Conservation (phyloP, 1,140 invertebrate species). For the Saccostrea cuccullata region DNA sequence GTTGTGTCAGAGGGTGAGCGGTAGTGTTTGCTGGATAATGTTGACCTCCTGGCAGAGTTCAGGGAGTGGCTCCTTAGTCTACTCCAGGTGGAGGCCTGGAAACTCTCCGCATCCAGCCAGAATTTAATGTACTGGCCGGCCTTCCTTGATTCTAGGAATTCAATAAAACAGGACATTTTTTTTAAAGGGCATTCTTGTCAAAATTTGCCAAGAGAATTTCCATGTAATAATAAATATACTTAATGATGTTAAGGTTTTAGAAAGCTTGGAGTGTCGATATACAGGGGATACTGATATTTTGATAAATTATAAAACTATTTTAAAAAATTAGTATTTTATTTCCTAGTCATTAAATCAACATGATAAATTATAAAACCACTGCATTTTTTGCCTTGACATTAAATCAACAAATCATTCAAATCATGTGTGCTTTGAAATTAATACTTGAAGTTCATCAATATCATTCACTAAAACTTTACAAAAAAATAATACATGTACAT, state of each 20-base stretch:
- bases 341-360: no score
- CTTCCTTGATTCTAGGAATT: slow-evolving; percentile 85
- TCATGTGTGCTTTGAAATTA: no score
- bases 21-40: slow-evolving; percentile 50
- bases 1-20: slow-evolving; percentile 32
- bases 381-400: no score
- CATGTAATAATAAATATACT: no score
- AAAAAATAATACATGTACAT: no score
- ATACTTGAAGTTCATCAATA: no score
- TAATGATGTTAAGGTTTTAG: slow-evolving; percentile 83
- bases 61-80: slow-evolving; percentile 70
- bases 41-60: slow-evolving; percentile 64
- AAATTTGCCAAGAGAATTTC: slow-evolving; percentile 84
- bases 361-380: no score
- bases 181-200: slow-evolving; percentile 86
- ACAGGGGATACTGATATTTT: neutral
- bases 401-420: no score
- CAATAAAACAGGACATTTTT: slow-evolving; percentile 87
- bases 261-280: slow-evolving; percentile 81
- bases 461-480: no score
- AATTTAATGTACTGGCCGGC: slow-evolving; percentile 83
- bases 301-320: no score
- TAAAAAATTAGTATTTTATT: no score
- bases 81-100: slow-evolving; percentile 77
- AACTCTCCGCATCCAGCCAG: slow-evolving; percentile 87